These are phyloP conservation scores for Tympanuchus pallidicinctus DNA, from an alignment of 2,113 vertebrate species.

Conservation along the genomic window DNA sequence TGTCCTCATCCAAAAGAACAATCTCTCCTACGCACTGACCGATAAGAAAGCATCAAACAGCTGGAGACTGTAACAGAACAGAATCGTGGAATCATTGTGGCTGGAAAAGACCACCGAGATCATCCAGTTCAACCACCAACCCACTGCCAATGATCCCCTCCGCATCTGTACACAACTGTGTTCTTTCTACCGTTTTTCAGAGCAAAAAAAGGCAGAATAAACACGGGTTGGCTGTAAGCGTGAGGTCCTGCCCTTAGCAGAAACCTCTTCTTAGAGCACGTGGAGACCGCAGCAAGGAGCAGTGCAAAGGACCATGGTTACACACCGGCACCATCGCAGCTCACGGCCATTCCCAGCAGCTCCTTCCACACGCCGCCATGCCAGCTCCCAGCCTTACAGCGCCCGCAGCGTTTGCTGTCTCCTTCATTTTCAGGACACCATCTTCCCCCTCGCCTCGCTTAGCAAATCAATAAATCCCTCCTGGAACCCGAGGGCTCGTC, in stretches of 20 bases:
- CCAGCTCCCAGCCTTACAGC: not conserved
- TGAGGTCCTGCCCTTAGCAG: not conserved
- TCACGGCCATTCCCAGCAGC: not conserved
- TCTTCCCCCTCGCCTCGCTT: not conserved
- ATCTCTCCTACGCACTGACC: not conserved
- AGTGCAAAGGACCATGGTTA: not conserved
- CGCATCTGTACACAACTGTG: too few relatives aligned
- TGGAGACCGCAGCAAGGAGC: not conserved
- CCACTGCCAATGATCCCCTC: too few relatives aligned
- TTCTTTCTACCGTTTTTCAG: too few relatives aligned
- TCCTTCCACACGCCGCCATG: not conserved
- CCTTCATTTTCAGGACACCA: not conserved
- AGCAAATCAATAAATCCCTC: not conserved
- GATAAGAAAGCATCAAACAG: not conserved
- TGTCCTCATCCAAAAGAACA: not conserved
- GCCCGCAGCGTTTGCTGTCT: not conserved
- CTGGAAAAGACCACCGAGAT: too few relatives aligned
- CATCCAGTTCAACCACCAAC: too few relatives aligned
- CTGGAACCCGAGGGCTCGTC: not conserved
- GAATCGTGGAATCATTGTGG: too few relatives aligned
- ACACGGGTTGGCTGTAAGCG: not conserved
- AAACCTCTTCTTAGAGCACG: not conserved
- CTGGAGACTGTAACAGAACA: not conserved
- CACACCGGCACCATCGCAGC: not conserved
- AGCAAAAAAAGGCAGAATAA: not conserved